phyloP scores from a whole-genome alignment of 2,888 invertebrate genomes.

The Zhuqinia jingwanae region DNA sequence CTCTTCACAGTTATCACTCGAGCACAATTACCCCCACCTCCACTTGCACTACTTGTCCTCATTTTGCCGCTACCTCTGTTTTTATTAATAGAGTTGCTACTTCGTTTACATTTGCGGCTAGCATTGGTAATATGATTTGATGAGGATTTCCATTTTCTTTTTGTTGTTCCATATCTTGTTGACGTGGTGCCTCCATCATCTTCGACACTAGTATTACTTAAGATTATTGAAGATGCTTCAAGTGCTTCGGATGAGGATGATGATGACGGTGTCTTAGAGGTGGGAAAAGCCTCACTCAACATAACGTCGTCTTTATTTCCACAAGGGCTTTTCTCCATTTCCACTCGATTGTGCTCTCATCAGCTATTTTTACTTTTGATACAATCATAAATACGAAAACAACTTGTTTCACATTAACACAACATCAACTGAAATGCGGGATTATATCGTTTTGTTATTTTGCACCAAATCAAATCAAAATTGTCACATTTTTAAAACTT shows the following conservation, averaged over 20 bases:
- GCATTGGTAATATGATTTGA: neutral
- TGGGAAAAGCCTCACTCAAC: too few relatives aligned
- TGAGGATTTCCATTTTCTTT: neutral
- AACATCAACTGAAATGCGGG: too few relatives aligned
- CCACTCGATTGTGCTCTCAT: too few relatives aligned
- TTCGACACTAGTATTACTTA: neutral
- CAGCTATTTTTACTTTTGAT: too few relatives aligned
- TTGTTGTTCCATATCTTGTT: neutral
- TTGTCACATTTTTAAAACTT: too few relatives aligned
- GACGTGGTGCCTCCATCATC: neutral
- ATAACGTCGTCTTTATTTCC: too few relatives aligned
- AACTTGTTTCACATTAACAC: too few relatives aligned
- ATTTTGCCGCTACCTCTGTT: neutral
- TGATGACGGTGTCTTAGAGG: too few relatives aligned
- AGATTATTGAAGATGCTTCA: neutral
- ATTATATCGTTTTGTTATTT: too few relatives aligned
- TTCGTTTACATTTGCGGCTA: conserved; percentile 24
- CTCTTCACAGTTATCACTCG: conserved; percentile 33
- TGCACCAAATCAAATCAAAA: too few relatives aligned
- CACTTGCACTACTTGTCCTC: neutral
- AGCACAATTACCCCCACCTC: conserved; percentile 27
- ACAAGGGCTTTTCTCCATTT: too few relatives aligned
- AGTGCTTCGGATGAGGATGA: neutral
- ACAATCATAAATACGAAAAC: too few relatives aligned
- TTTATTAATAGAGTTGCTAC: conserved; percentile 27